Evolutionary conservation across 2,113 vertebrate species (phyloP).

Genomic region (Chloropsis hardwickii): DNA sequence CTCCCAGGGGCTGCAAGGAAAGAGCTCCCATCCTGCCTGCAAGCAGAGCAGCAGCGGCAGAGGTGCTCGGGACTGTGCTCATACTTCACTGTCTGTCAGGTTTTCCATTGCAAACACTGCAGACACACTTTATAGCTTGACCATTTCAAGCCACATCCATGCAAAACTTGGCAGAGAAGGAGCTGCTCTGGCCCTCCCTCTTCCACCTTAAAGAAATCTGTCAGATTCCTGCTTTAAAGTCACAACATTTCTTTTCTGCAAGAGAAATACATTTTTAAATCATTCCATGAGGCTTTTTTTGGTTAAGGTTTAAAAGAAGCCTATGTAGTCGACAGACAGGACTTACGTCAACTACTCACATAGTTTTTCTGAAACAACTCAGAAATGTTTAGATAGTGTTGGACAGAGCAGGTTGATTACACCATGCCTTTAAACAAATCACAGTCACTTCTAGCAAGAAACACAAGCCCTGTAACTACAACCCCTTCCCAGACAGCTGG

Average conservation of each 20-base stretch:
- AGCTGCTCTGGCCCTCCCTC: background rate
- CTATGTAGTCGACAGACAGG: background rate
- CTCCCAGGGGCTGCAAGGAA: background rate
- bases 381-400: background rate
- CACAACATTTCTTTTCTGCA: background rate
- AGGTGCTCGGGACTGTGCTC: background rate
- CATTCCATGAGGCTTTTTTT: background rate
- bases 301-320: background rate
- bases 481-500: background rate
- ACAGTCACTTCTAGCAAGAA: background rate
- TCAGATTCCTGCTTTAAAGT: background rate
- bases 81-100: background rate
- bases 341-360: background rate
- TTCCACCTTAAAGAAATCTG: conserved; percentile 26
- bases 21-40: background rate
- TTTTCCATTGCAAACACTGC: conserved; percentile 54
- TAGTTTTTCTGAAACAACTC: background rate
- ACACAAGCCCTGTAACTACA: background rate
- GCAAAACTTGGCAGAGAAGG: conserved; percentile 13
- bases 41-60: background rate
- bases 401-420: conserved; percentile 1
- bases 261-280: background rate
- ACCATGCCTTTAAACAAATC: conserved; percentile 3
- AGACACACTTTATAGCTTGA: conserved; percentile 12
- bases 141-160: conserved; percentile 34